Evolutionary conservation across 2,113 vertebrate species (phyloP).

Genomic region (Pleuronectes platessa): DNA sequence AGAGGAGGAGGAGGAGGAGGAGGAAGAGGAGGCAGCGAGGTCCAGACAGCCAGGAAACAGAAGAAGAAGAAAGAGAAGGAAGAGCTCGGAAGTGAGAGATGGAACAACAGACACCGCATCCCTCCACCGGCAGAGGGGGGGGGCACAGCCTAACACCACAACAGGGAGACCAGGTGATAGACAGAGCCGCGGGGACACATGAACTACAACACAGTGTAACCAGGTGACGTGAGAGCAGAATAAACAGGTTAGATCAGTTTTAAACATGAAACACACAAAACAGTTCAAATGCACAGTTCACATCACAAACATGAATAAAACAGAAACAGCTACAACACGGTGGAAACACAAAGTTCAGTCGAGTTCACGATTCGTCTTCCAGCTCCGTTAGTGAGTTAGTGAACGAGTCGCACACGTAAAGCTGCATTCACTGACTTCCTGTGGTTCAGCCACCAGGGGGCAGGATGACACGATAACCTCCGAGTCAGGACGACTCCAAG

Average conservation of each 20-base stretch:
- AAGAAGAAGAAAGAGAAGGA: constrained; percentile 76
- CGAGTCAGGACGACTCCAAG: too few species aligned
- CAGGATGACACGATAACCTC: too few species aligned
- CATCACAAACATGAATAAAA: neutral
- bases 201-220: constrained; percentile 22
- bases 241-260: constrained; percentile 67
- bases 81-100: constrained; percentile 90
- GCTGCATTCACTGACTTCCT: neutral
- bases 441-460: neutral
- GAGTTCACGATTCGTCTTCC: too few species aligned
- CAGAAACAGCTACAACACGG: too few species aligned
- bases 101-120: constrained; percentile 81
- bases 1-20: constrained; percentile 17
- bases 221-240: constrained; percentile 64
- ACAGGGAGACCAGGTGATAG: constrained; percentile 23
- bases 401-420: neutral
- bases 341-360: too few species aligned
- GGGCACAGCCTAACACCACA: constrained; percentile 51
- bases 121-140: constrained; percentile 79
- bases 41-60: constrained; percentile 79
- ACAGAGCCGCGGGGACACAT: constrained; percentile 33
- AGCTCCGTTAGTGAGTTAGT: neutral
- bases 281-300: constrained; percentile 27
- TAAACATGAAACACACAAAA: constrained; percentile 26
- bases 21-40: constrained; percentile 41